Evolutionary conservation across 2,797 vertebrate genomes (phyloP), one percentile per base, ranked within the genome.

Genomic region (Mus spretus): DNA sequence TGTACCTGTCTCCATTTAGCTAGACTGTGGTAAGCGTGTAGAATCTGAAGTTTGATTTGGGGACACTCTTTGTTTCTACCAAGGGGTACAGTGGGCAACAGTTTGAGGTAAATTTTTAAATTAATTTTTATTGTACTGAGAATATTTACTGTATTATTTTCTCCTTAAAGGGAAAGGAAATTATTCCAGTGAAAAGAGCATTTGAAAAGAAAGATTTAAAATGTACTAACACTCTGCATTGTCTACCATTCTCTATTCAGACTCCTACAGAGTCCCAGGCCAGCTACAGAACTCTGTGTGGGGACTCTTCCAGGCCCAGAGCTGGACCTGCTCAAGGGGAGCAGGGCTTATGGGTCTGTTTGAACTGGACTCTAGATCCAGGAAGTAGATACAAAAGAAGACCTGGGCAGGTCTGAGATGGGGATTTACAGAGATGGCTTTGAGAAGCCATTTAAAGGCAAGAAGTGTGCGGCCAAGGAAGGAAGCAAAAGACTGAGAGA

Each of bases 11-110:
- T 61, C 61, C 31, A 24, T 78, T 92, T 44, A 93, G 50, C 57
- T 89, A 86, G 78, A 37, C 40, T 92, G 74, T 80, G 77, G 0
- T 15, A 95, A 90, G 20, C 31, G 82, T 95, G 92, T 83, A 79
- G 92, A 89, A 79, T 26, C 57, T 86, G 57, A 94, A 93, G 24
- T 59, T 91, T 95, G 31, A 63, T 94, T 92, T 67, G 14, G 47
- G 65, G 19, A 37, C 31, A 80, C 6, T 22, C 65, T 84, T 90
- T 84, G 95, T 37, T 78, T 65, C n/a, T 63, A 57, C 24, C 47
- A 53, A 86, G 40, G 79, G 40, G 79, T 89, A 91, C 14, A 75
- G 82, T 44, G 5, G 94, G 34, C 44, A 91, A 15, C 50, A 31
- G 70, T 87, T 86, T 93, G 15, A 74, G 92, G 22, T 67, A 80